Percentiles rank a stretch among this genome's conserved stretches.
These are phyloP conservation scores for Nilaparvata lugens DNA, from an alignment of 1,140 invertebrate genomes.

Conservation along the genomic window DNA sequence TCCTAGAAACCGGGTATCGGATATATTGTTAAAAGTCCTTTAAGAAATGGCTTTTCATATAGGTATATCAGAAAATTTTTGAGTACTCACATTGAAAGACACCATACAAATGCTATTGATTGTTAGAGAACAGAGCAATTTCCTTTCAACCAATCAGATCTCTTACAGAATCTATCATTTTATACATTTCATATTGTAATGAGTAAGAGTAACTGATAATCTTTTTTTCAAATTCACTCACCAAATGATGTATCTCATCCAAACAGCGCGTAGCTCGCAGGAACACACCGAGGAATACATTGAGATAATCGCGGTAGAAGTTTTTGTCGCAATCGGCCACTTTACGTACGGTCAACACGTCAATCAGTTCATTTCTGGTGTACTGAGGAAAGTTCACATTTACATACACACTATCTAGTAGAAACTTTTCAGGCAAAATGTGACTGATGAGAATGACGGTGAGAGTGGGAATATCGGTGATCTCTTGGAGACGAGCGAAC, in stretches of 20 bases:
- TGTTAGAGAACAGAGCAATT: too few relatives aligned
- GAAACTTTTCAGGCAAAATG: conserved; percentile 70
- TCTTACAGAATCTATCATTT: too few relatives aligned
- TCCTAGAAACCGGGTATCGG: too few relatives aligned
- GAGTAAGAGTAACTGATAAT: too few relatives aligned
- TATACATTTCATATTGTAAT: too few relatives aligned
- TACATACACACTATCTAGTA: conserved; percentile 60
- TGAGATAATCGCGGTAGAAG: conserved; percentile 69
- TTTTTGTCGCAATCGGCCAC: conserved; percentile 38
- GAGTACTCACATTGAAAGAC: too few relatives aligned
- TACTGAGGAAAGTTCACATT: conserved; percentile 74
- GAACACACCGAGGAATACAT: conserved; percentile 70
- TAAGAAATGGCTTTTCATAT: too few relatives aligned
- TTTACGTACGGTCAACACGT: conserved; percentile 51
- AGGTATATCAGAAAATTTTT: too few relatives aligned
- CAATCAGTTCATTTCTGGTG: conserved; percentile 60
- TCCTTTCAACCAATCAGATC: too few relatives aligned
- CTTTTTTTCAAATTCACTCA: too few relatives aligned
- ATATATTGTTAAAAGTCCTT: too few relatives aligned
- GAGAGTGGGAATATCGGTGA: conserved; percentile 54
- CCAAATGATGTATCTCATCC: conserved; percentile 54
- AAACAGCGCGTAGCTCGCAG: conserved; percentile 70
- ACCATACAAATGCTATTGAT: too few relatives aligned
- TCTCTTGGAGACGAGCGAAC: conserved; percentile 61
- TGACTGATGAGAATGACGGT: conserved; percentile 68